phyloP scores from a whole-genome alignment of 2,888 invertebrate species.

The Xylota sylvarum region DNA sequence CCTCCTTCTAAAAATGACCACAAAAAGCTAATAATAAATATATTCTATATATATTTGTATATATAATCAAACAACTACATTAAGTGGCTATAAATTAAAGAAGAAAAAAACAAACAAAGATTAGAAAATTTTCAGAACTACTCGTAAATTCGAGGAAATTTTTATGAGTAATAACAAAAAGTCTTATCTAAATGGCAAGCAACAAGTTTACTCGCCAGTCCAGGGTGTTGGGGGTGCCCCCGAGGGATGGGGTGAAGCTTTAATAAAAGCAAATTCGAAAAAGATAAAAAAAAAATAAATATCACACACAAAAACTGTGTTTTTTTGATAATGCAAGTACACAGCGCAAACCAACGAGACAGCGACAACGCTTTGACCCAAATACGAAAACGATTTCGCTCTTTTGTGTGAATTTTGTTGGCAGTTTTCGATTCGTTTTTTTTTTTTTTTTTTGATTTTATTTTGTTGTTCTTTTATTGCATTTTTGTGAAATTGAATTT shows the following conservation, averaged over 20 bases:
- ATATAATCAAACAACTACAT: conserved; percentile 7
- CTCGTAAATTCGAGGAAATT: conserved; percentile 51
- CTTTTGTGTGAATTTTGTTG: conserved; percentile 58
- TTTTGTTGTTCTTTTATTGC: conserved; percentile 23
- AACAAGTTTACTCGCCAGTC: conserved; percentile 37
- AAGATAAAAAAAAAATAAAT: background rate
- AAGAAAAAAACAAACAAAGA: background rate
- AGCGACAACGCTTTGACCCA: conserved; percentile 60
- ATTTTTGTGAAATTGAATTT: conserved; percentile 45
- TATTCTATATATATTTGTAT: background rate
- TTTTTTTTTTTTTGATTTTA: conserved; percentile 4
- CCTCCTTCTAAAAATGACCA: too few relatives aligned
- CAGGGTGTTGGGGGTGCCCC: background rate
- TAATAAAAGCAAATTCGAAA: conserved; percentile 26
- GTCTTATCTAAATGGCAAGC: conserved; percentile 51
- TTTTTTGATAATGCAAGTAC: conserved; percentile 57
- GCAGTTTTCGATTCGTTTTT: background rate
- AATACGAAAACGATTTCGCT: conserved; percentile 50
- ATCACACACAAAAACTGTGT: conserved; percentile 18
- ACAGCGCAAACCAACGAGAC: conserved; percentile 18
- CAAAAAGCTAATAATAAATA: too few relatives aligned
- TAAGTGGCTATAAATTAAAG: background rate
- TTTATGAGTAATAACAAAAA: conserved; percentile 45
- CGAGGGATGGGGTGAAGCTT: conserved; percentile 22
- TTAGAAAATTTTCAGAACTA: conserved; percentile 28